Percentiles rank a stretch among this genome's conserved stretches.
These are phyloP conservation scores for Callocephalon fimbriatum DNA, from an alignment of 2,113 vertebrate genomes.

Conservation along the genomic window DNA sequence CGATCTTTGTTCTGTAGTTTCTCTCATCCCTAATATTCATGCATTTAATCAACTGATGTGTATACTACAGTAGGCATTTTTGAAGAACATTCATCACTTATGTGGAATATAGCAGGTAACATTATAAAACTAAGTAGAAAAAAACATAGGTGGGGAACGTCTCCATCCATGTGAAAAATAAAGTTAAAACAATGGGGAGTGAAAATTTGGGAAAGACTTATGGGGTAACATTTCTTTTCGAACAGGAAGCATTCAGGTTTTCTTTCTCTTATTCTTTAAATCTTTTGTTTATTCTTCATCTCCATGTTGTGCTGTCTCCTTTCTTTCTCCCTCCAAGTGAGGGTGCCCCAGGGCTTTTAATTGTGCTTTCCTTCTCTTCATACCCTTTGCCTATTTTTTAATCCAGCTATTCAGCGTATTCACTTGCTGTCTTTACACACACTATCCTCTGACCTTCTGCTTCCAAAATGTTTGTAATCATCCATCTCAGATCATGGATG, in stretches of 20 bases:
- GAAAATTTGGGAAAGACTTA: not conserved
- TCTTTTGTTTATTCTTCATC: not conserved
- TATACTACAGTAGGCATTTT: not conserved
- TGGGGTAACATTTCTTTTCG: not conserved
- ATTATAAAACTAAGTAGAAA: not conserved
- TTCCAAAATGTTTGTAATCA: not conserved
- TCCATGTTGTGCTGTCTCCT: not conserved
- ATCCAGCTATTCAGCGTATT: not conserved
- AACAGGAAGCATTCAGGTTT: not conserved
- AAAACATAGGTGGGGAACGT: not conserved
- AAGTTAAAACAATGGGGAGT: not conserved
- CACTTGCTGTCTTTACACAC: not conserved
- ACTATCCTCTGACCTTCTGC: not conserved
- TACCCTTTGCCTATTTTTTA: not conserved
- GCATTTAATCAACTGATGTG: constrained; percentile 12
- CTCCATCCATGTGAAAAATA: not conserved
- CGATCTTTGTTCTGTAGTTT: not conserved
- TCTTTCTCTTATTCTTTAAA: not conserved
- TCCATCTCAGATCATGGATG: not conserved
- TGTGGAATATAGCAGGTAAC: not conserved
- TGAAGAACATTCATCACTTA: not conserved
- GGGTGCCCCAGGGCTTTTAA: not conserved
- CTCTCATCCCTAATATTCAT: not conserved
- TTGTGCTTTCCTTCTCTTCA: not conserved
- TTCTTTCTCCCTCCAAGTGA: not conserved